phyloP scores from a whole-genome alignment of 2,888 invertebrate genomes.

The Ennomos erosarius region DNA sequence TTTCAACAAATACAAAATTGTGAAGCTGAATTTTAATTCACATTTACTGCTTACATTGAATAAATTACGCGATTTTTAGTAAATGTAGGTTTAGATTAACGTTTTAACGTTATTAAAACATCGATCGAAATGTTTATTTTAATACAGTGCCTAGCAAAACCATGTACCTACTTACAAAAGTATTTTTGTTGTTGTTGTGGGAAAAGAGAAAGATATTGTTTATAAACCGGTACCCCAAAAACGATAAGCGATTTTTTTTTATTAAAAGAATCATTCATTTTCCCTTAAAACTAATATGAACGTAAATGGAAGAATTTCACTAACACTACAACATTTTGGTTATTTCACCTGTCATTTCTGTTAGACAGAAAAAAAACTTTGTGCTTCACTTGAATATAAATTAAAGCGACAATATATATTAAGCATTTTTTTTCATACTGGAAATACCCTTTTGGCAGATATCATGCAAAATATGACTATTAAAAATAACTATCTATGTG shows the following conservation, averaged over 20 bases:
- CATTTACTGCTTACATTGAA: too few species aligned
- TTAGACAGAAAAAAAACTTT: slow-evolving; percentile 52
- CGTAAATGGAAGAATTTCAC: slow-evolving; percentile 66
- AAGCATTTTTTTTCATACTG: slow-evolving; percentile 28
- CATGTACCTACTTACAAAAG: background rate
- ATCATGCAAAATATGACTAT: slow-evolving; percentile 42
- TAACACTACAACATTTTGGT: slow-evolving; percentile 65
- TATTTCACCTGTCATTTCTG: slow-evolving; percentile 44
- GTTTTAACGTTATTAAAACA: too few species aligned
- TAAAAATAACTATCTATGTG: slow-evolving; percentile 42
- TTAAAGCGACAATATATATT: slow-evolving; percentile 22
- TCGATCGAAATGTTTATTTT: too few species aligned
- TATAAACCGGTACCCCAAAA: slow-evolving; percentile 38
- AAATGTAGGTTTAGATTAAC: too few species aligned
- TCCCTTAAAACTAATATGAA: slow-evolving; percentile 66
- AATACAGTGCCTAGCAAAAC: slow-evolving; percentile 4
- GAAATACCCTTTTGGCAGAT: slow-evolving; percentile 37
- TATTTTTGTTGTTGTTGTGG: background rate
- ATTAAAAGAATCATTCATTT: slow-evolving; percentile 51
- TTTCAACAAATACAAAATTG: slow-evolving; percentile 2
- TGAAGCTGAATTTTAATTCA: too few species aligned
- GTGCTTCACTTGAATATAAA: slow-evolving; percentile 54
- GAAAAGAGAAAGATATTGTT: background rate
- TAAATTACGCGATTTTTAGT: too few species aligned
- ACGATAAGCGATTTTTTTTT: slow-evolving; percentile 28